phyloP scores from a whole-genome alignment of 2,797 vertebrate species.

The Microcaecilia unicolor region DNA sequence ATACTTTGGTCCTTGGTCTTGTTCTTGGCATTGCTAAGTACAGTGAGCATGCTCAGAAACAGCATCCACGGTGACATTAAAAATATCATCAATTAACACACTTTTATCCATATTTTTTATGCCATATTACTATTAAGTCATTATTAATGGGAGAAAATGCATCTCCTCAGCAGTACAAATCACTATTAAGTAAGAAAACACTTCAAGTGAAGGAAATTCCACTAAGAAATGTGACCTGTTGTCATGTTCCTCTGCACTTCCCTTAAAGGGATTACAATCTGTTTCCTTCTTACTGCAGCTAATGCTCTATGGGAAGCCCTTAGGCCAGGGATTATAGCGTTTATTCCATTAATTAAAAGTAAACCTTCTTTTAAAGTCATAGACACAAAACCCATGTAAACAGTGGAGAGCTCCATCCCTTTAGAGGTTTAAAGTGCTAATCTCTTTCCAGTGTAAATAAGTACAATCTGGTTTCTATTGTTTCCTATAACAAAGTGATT shows the following conservation, averaged over 20 bases:
- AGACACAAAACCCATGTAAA: slow-evolving; percentile 44
- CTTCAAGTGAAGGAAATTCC: slow-evolving; percentile 39
- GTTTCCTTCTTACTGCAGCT: slow-evolving; percentile 64
- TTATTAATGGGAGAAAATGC: too few species aligned
- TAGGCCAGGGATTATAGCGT: slow-evolving; percentile 59
- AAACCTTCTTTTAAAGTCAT: slow-evolving; percentile 40
- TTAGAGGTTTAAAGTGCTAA: slow-evolving; percentile 8
- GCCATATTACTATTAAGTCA: too few species aligned
- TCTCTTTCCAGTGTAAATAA: slow-evolving; percentile 25
- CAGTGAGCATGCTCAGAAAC: too few species aligned
- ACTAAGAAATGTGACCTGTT: slow-evolving; percentile 37
- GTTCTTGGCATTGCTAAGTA: too few species aligned
- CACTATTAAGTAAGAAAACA: slow-evolving; percentile 16
- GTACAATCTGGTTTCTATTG: not conserved
- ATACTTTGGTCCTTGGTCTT: too few species aligned
- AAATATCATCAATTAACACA: too few species aligned
- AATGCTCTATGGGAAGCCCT: slow-evolving; percentile 59
- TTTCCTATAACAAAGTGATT: not conserved
- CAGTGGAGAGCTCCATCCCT: slow-evolving; percentile 37
- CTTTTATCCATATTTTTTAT: too few species aligned
- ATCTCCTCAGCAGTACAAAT: slow-evolving; percentile 34
- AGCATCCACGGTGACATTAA: too few species aligned
- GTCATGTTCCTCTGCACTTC: slow-evolving; percentile 40
- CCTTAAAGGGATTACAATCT: slow-evolving; percentile 67
- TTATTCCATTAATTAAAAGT: slow-evolving; percentile 63